Evolutionary conservation across 2,113 vertebrate genomes (phyloP), one percentile per base, ranked within the genome.

Genomic region (Ursus arctos): DNA sequence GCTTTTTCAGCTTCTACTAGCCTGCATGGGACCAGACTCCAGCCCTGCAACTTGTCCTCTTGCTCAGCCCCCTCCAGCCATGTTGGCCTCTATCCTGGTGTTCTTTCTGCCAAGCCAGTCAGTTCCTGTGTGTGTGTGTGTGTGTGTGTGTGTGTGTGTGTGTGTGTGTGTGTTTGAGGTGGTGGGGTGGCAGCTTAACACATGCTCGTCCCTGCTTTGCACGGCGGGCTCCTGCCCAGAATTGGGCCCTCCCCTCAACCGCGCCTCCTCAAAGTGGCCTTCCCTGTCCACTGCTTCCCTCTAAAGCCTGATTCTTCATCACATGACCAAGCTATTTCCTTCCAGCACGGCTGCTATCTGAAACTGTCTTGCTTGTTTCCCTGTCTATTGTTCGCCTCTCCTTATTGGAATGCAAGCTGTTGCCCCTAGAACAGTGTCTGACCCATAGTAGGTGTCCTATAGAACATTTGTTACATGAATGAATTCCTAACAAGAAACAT

Each of bases 401-500:
- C 16, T 87, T 55, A 67, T 72, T 33, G 53, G 49, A 36, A 79
- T 57, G 49, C 71, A 72, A 80, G 90, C 81, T 47, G 18, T 31
- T 82, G 67, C 28, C 26, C 15, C 2, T 6, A 53, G 33, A 65
- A 51, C 8, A 40, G 47, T 19, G 59, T n/a, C 43, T 55, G 53
- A 4, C 43, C 43, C 79, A 63, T 7, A n/a, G 53, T 1, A 47
- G 59, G 7, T 72, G 43, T 28, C 59, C 79, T 55, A 81, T 3
- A 93, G 61, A 63, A 69, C 18, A 51, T 33, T 79, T 69, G 59
- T 88, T 87, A 81, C 59, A 26, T 24, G 55, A 86, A 79, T 94
- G 6, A 80, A 94, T 95, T 74, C 31, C 36, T 93, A 71, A 69
- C 16, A 81, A 76, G 67, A 89, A 87, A 86, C 65, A 83, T 10